Base-by-base conservation (phyloP, 35 echinoderm and acorn worm species). In the Hemicentrotus pulcherrimus region DNA sequence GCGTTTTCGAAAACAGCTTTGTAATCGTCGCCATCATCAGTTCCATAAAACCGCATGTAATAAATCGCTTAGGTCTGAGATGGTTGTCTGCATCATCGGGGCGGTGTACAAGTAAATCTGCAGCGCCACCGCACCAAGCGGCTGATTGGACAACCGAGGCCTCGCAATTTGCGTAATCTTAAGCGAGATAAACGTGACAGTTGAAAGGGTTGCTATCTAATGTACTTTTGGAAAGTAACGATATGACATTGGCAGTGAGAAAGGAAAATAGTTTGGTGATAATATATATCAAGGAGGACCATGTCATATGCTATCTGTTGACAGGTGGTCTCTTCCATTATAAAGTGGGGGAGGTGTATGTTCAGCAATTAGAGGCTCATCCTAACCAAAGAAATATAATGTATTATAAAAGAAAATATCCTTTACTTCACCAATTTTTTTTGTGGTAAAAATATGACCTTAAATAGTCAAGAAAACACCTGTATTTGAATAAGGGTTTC, bases 241-340 rank as follows among this genome's bases (percentile, higher is more conserved):
- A 47, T 41, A 47, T 90, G 88, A 90, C 88, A 90, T 90, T 90
- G 46, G 65, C 65, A 78, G 12, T 35, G 88, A 4, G 46, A 33
- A 90, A 90, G 18, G 46, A 90, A 90, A 90, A 47, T 90, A 41
- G 32, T 47, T 41, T 90, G 88, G 46, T 90, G 88, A 90, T 90
- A 33, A 78, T 78, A 78, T 78, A 78, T 90, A n/a, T 47, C 46
- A 15, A n/a, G 31, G 88, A 46, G 88, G 88, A 90, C 88, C 46
- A 15, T 47, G 32, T 18, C 88, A 33, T 41, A 90, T 50, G 91
- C 48, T 47, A 93, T 58, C 48, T 93, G 48, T 47, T 93, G 46
- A 93, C 91, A 93, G 91, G 91, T 93, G 91, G 91, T 50, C 91
- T 93, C 18, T 93, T 50, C 91, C 91, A 93, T 93, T 93, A 50